phyloP scores from a whole-genome alignment of 2,888 invertebrate genomes.

The Drosophila koepferae region DNA sequence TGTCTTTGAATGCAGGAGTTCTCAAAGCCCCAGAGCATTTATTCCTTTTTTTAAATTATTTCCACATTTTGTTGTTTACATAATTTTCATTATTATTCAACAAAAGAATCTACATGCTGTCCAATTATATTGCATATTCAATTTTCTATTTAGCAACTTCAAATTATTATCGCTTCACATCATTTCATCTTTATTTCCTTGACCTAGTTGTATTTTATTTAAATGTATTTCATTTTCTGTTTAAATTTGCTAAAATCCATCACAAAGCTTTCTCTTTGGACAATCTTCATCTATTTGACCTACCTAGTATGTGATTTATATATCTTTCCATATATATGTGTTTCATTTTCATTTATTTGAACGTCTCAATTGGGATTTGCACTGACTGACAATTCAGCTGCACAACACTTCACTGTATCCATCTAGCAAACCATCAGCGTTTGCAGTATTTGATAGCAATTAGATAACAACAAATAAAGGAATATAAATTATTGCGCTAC shows the following conservation, averaged over 20 bases:
- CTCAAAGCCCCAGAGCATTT: too few relatives aligned
- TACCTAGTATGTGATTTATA: not conserved
- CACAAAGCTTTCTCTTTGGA: not conserved
- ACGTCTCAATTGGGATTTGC: constrained; percentile 67
- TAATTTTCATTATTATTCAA: too few relatives aligned
- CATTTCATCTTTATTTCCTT: not conserved
- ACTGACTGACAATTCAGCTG: constrained; percentile 36
- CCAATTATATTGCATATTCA: not conserved
- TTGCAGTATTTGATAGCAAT: constrained; percentile 47
- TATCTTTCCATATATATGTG: not conserved
- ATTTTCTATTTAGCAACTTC: not conserved
- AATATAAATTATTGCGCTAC: constrained; percentile 65
- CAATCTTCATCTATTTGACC: not conserved
- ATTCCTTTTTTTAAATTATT: too few relatives aligned
- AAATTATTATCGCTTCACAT: not conserved
- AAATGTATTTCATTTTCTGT: not conserved
- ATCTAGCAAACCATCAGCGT: constrained; percentile 20
- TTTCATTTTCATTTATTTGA: constrained; percentile 33
- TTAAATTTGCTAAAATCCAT: not conserved
- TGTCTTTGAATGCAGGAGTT: too few relatives aligned
- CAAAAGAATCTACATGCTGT: too few relatives aligned
- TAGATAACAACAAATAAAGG: constrained; percentile 67
- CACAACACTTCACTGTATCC: not conserved
- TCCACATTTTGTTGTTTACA: too few relatives aligned
- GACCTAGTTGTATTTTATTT: not conserved